Evolutionary conservation across 2,888 invertebrate species (phyloP).

Genomic region (Nomada ruficornis): DNA sequence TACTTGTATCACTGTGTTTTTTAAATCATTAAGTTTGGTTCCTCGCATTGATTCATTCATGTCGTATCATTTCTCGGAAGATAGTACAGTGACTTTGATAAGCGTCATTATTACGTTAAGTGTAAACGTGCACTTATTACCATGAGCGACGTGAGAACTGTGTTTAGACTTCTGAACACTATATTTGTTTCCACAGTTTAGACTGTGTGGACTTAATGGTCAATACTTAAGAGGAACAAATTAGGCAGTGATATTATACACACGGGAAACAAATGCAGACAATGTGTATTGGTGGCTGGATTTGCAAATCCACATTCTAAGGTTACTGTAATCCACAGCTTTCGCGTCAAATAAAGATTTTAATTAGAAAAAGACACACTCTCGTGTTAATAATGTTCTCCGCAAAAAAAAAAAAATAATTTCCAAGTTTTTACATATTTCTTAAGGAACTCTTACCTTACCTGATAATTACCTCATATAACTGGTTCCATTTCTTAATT

Average conservation of each 20-base stretch:
- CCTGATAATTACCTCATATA: constrained; percentile 53
- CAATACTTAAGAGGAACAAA: constrained; percentile 61
- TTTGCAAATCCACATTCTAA: constrained; percentile 77
- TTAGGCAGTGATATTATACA: constrained; percentile 71
- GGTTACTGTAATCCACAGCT: constrained; percentile 62
- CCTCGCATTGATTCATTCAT: constrained; percentile 76
- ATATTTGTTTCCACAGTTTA: constrained; percentile 57
- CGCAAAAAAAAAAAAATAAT: constrained; percentile 48
- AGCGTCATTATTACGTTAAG: constrained; percentile 62
- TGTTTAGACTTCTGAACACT: constrained; percentile 67
- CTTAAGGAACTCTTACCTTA: constrained; percentile 50
- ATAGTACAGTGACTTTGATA: constrained; percentile 68
- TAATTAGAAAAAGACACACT: constrained; percentile 50
- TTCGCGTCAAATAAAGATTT: constrained; percentile 62
- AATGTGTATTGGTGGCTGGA: constrained; percentile 88
- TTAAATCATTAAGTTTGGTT: constrained; percentile 72
- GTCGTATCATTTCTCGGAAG: constrained; percentile 77
- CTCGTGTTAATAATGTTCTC: constrained; percentile 57
- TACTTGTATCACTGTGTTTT: constrained; percentile 77
- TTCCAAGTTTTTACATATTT: constrained; percentile 45
- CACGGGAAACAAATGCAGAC: constrained; percentile 85
- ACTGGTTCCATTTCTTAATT: constrained; percentile 56
- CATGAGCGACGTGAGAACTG: constrained; percentile 64
- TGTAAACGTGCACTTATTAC: constrained; percentile 58
- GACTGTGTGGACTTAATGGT: constrained; percentile 60